Evolutionary conservation across 2,888 invertebrate genomes (phyloP).

Genomic region (Sericinus montela): DNA sequence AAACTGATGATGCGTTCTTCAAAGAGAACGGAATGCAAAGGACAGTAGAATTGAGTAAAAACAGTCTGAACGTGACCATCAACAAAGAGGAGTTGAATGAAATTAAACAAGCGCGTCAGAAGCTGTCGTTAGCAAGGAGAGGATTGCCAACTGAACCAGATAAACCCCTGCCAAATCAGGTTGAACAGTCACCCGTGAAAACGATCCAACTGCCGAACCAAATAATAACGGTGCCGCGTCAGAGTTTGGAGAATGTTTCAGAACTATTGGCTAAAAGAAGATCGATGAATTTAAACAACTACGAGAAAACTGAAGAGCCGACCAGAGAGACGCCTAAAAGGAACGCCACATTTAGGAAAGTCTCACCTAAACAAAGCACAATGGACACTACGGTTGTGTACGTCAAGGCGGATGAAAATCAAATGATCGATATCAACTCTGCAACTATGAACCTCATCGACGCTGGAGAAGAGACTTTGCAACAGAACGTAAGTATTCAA

Average conservation of each 20-base stretch:
- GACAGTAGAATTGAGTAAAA: constrained; percentile 46
- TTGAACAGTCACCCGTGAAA: constrained; percentile 50
- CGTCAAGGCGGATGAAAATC: constrained; percentile 49
- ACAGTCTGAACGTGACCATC: constrained; percentile 60
- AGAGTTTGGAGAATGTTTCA: constrained; percentile 67
- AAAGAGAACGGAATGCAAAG: constrained; percentile 58
- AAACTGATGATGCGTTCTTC: constrained; percentile 63
- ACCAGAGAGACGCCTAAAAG: constrained; percentile 55
- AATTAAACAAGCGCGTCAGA: constrained; percentile 69
- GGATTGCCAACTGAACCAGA: constrained; percentile 58
- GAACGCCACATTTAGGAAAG: constrained; percentile 63
- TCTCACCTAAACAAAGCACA: constrained; percentile 46
- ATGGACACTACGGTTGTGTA: constrained; percentile 63
- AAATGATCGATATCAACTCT: constrained; percentile 69
- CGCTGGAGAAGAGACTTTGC: constrained; percentile 43
- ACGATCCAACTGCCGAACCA: constrained; percentile 67
- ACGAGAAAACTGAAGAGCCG: constrained; percentile 48
- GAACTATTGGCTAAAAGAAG: constrained; percentile 55
- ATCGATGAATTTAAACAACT: constrained; percentile 48
- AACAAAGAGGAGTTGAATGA: constrained; percentile 71
- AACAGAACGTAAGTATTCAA: constrained; percentile 42
- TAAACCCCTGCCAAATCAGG: constrained; percentile 41
- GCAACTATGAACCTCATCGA: constrained; percentile 65
- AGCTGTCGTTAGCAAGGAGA: constrained; percentile 62
- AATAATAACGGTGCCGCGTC: constrained; percentile 61